A percentile compares a stretch with the other conserved stretches of the same genome.
phyloP scores from a whole-genome alignment of 2,888 invertebrate species.

The Aromia moschata region DNA sequence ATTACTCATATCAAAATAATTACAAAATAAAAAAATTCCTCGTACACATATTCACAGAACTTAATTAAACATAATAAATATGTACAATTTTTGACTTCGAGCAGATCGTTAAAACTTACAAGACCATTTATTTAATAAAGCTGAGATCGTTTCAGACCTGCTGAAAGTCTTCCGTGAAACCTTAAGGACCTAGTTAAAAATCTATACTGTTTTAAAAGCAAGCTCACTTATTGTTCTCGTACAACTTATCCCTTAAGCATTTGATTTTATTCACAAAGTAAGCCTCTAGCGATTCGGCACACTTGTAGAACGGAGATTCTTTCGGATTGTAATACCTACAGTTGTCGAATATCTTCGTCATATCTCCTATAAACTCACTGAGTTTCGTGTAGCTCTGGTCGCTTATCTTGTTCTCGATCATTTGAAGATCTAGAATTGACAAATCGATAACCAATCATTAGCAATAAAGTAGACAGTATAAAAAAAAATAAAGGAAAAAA shows the following conservation, averaged over 20 bases:
- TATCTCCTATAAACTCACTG: conserved; percentile 96
- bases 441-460: too few relatives aligned
- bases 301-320: conserved; percentile 95
- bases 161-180: conserved; percentile 41
- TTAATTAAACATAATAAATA: conserved; percentile 29
- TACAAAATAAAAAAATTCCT: conserved; percentile 41
- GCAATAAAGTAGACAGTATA: too few relatives aligned
- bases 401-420: conserved; percentile 87
- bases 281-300: conserved; percentile 94
- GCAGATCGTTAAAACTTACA: conserved; percentile 39
- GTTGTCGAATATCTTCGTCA: conserved; percentile 98
- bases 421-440: conserved; percentile 87
- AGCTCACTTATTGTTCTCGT: conserved; percentile 65
- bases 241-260: conserved; percentile 84
- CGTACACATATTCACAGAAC: conserved; percentile 44
- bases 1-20: conserved; percentile 40
- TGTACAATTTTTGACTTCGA: conserved; percentile 37
- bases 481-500: too few relatives aligned
- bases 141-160: conserved; percentile 53
- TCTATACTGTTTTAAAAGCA: conserved; percentile 17
- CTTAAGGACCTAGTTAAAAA: conserved; percentile 32
- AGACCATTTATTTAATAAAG: conserved; percentile 41
- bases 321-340: conserved; percentile 97
- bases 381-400: conserved; percentile 84
- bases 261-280: conserved; percentile 96